A percentile compares a stretch with the other conserved stretches of the same genome.
phyloP scores from a whole-genome alignment of 2,797 vertebrate species.

The Anableps anableps region DNA sequence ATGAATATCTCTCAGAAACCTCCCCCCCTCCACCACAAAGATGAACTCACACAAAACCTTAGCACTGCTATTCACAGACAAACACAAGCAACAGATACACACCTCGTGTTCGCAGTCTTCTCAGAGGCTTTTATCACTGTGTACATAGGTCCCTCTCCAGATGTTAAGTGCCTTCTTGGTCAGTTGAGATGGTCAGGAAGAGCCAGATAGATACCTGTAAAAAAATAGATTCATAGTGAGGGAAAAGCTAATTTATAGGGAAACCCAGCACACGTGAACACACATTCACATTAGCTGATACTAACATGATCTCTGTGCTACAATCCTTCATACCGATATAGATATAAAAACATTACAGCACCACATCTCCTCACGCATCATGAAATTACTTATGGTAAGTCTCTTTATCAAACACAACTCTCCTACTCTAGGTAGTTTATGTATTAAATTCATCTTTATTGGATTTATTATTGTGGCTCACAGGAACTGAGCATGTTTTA shows the following conservation, averaged over 20 bases:
- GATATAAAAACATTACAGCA: slow-evolving; percentile 17
- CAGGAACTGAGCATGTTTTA: slow-evolving; percentile 50
- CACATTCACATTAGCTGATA: slow-evolving; percentile 18
- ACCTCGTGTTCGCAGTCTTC: slow-evolving; percentile 16
- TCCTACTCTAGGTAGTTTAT: slow-evolving; percentile 12
- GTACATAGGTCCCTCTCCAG: slow-evolving; percentile 59
- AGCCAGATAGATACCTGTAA: slow-evolving; percentile 6
- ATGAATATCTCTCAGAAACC: slow-evolving; percentile 38
- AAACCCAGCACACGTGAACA: slow-evolving; percentile 31
- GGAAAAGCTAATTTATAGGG: slow-evolving; percentile 39
- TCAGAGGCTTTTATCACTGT: slow-evolving; percentile 57
- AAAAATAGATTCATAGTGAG: slow-evolving; percentile 25
- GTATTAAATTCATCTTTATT: slow-evolving; percentile 42
- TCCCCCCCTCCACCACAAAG: slow-evolving; percentile 28
- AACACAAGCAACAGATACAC: slow-evolving; percentile 16
- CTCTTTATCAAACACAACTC: slow-evolving; percentile 53
- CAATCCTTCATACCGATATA: slow-evolving; percentile 42
- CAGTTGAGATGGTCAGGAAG: slow-evolving; percentile 51
- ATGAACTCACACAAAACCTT: slow-evolving; percentile 27
- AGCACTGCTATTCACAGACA: slow-evolving; percentile 20
- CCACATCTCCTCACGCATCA: slow-evolving; percentile 37
- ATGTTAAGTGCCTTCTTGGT: slow-evolving; percentile 63
- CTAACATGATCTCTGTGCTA: slow-evolving; percentile 24
- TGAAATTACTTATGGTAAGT: slow-evolving; percentile 44
- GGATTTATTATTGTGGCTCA: slow-evolving; percentile 36